Conservation (phyloP, 2,113 vertebrate genomes). For the Platichthys stellatus region DNA sequence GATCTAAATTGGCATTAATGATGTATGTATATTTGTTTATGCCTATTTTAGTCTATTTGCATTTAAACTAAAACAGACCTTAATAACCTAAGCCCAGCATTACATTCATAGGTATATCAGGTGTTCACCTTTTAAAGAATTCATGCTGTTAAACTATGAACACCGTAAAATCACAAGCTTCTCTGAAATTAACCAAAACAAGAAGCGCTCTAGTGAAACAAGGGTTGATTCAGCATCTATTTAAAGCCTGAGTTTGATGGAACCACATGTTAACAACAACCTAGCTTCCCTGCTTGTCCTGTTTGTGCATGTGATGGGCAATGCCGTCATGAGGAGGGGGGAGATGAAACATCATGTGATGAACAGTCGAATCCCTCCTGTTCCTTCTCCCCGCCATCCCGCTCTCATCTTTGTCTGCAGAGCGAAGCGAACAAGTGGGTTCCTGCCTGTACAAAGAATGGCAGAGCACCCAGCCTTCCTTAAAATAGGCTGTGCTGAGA, state of each 20-base stretch:
- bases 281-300: neutral
- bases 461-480: slow-evolving; percentile 60
- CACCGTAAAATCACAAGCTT: neutral
- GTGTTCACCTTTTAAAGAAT: neutral
- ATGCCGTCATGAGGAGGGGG: slow-evolving; percentile 26
- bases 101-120: neutral
- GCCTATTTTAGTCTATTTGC: neutral
- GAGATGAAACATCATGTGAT: slow-evolving; percentile 55
- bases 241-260: neutral
- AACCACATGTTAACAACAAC: slow-evolving; percentile 1
- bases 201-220: neutral
- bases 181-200: slow-evolving; percentile 1
- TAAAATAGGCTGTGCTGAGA: slow-evolving; percentile 69
- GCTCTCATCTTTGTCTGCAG: slow-evolving; percentile 66
- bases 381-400: slow-evolving; percentile 25
- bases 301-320: slow-evolving; percentile 35
- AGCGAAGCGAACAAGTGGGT: slow-evolving; percentile 54
- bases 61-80: neutral
- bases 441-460: slow-evolving; percentile 46
- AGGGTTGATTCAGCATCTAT: slow-evolving; percentile 5
- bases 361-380: slow-evolving; percentile 45
- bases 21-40: neutral
- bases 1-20: no score
- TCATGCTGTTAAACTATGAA: slow-evolving; percentile 4
- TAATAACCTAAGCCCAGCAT: neutral